Base-by-base conservation (phyloP, 2,888 invertebrate species). In the Eupithecia exiguata region DNA sequence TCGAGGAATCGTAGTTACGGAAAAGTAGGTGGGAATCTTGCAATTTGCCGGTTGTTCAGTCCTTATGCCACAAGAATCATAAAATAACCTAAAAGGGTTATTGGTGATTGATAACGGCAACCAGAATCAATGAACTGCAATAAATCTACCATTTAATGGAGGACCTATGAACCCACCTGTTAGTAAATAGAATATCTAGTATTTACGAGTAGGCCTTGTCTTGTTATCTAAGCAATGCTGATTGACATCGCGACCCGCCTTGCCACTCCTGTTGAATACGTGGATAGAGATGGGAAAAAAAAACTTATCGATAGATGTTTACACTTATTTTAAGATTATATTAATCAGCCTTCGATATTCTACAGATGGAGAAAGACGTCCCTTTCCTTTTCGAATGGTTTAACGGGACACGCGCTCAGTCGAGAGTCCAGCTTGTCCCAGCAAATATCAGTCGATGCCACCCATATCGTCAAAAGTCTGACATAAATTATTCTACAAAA, bases 191-290 rank as follows among this genome's bases (percentile, higher is more conserved):
- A 74, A 71, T 66, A 65, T 65, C 65, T 38, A 3, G 38, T 14
- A 38, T 66, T 66, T 38, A 40, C 66, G 40, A 21, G 5, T 36
- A 65, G 63, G 18, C 30, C 16, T 10, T 38, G 38, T 66, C 36
- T 66, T 40, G 72, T 75, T 80, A 78, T 74, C 77, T 61, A 68
- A 16, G 38, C 70, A 73, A 58, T 74, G 49, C 75, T 70, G 79
- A 80, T 79, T 80, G 80, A 79, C 80, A 79, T 79, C 77, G 62
- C 74, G 77, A 78, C 78, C 79, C 53, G 70, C 72, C 77, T 70
- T 69, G 70, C 71, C 80, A 72, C 77, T 78, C 78, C 80, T 63
- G 69, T 46, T 49, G 65, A 69, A 58, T 70, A 74, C 14, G 43
- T 69, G 21, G 65, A 36, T 74, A 70, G 74, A 53, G 74, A 25